A percentile compares a stretch with the other conserved stretches of the same genome.
phyloP scores from a whole-genome alignment of 1,140 invertebrate genomes.

The Brachionus rotundiformis region DNA sequence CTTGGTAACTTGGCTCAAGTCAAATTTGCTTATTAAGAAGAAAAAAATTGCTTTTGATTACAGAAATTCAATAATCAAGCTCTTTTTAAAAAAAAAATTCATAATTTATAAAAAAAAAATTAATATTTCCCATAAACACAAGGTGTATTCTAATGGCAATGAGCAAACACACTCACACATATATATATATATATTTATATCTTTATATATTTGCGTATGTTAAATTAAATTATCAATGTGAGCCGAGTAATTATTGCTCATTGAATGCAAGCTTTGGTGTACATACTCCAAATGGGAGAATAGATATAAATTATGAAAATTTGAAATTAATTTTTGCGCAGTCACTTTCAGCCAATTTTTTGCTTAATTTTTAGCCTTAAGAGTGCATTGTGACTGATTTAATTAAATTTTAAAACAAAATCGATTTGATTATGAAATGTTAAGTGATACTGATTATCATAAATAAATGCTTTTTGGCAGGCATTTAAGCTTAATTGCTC shows the following conservation, averaged over 20 bases:
- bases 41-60: too few species aligned
- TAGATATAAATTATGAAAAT: slow-evolving; percentile 23
- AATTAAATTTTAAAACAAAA: too few species aligned
- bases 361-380: too few species aligned
- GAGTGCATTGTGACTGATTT: not conserved
- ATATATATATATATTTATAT: too few species aligned
- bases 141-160: not conserved
- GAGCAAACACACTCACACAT: not conserved
- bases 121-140: not conserved
- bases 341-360: too few species aligned
- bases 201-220: not conserved
- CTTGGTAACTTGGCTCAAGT: too few species aligned
- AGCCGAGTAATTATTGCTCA: not conserved
- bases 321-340: not conserved
- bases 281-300: not conserved
- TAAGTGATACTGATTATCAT: too few species aligned
- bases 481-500: too few species aligned
- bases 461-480: too few species aligned
- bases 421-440: too few species aligned
- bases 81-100: not conserved
- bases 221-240: not conserved
- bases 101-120: not conserved
- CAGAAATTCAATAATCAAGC: not conserved
- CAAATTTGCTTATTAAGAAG: too few species aligned
- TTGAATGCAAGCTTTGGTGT: not conserved